Evolutionary conservation across 2,888 invertebrate species (phyloP), one percentile per base, ranked within the genome.

Genomic region (Cryptus viduatorius): DNA sequence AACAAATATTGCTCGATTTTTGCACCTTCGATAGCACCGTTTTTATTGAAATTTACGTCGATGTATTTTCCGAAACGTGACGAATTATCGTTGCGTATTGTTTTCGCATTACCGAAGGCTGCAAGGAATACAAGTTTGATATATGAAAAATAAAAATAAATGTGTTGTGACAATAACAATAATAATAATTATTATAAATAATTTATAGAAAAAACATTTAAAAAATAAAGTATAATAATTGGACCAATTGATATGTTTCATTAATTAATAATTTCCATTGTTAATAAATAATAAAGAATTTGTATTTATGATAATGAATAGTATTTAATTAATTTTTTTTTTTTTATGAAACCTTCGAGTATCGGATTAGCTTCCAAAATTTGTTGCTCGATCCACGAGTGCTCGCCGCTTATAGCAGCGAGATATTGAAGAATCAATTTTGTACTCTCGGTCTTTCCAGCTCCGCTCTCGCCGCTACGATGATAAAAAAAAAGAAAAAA

Each of bases 301-400:
- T 8, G 1, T 7, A 7, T 7, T 7, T 8, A 8, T 8, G 8
- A 37, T 37, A 37, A 37, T 1, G 4, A 37, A 37, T 37, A 5
- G 37, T 37, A 37, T 37, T 42, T 77, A 37, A 59, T 44, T 50
- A 67, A 48, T 71, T 37, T 12, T 42, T 64, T 31, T 31, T 44
- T 44, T 7, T 24, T 44, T 16, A 19, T 61, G n/a, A 5, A 42
- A 96, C 96, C 96, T 95, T 99, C 99, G 91, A 99, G 95, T 88
- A 99, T 98, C 0, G 99, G 98, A 95, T 99, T 99, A 0, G 99
- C 98, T 94, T 99, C 98, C 87, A 99, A 96, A 83, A 99, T 98
- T 94, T 99, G 99, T 91, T 99, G 98, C 93, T 99, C 99, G 83
- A 99, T 98, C 98, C 98, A 98, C 0, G 98, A 98, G 94, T 98